Evolutionary conservation across 92 coral and sea anemone genomes (phyloP).

Genomic region (Diadumene lineata): DNA sequence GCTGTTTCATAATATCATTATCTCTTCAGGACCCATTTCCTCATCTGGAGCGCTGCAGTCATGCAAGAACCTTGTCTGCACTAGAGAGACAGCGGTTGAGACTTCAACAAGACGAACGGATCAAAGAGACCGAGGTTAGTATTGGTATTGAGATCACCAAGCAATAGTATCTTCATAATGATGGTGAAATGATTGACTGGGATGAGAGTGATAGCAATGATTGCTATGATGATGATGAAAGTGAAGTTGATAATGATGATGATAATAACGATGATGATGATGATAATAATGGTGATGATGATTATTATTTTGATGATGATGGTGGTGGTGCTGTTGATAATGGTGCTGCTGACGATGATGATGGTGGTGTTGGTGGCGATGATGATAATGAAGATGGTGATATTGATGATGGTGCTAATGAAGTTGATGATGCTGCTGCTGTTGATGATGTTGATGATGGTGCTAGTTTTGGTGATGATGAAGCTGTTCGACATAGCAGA

Average conservation of each 20-base stretch:
- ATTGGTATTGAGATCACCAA: background rate
- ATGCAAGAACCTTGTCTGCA: slow-evolving; percentile 88
- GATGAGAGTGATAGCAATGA: background rate
- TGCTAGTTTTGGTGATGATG: background rate
- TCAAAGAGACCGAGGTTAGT: slow-evolving; percentile 67
- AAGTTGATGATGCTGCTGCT: background rate
- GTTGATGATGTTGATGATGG: background rate
- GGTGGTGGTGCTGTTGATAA: background rate
- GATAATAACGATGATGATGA: background rate
- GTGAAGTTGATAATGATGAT: background rate
- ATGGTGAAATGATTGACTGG: background rate
- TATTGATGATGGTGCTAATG: background rate
- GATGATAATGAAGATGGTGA: background rate
- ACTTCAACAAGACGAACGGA: slow-evolving; percentile 49
- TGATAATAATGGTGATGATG: background rate
- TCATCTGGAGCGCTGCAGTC: slow-evolving; percentile 80
- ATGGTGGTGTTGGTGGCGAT: background rate
- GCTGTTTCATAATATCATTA: too few species aligned
- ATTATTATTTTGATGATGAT: background rate
- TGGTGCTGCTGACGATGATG: background rate
- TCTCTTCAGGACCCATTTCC: slow-evolving; percentile 86
- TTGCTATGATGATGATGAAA: background rate
- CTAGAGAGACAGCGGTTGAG: slow-evolving; percentile 71
- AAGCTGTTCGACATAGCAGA: too few species aligned
- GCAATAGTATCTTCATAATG: too few species aligned